Base-by-base conservation (phyloP, 2,113 vertebrate species). In the Piaya cayana region DNA sequence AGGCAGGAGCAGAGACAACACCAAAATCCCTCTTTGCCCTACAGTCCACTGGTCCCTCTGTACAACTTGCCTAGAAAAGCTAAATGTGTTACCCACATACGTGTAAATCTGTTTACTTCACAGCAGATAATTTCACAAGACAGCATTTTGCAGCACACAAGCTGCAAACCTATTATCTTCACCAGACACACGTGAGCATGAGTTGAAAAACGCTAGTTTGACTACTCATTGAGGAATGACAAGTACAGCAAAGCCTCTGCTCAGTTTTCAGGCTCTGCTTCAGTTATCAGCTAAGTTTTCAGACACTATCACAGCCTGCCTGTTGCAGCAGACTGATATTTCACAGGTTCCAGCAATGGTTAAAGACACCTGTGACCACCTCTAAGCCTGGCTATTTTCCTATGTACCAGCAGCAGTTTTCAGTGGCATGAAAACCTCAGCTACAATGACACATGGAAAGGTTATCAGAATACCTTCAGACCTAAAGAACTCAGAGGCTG, bases 101-200 rank as follows among this genome's bases (percentile, higher is more conserved):
- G 34, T 6, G 18, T 7, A 63, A 78, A 37, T 19, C 30, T 14
- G 15, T 16, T 45, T 26, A 70, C 45, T 78, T 89, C 87, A 74
- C 43, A 87, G 47, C 20, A 91, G 45, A 55, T 36, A 2, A 39
- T 47, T 63, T 70, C 60, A 91, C 55, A 77, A 67, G 8, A 32
- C 0, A 7, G 14, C 29, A 70, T 52, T 49, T 45, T 75, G 26
- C 45, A 83, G 36, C 16, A 39, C 29, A 78, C 9, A 34, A 84
- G 21, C 16, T 65, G 15, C 0, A 0, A 90, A 43, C 7, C 47
- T 52, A 39, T 63, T 52, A 39, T 63, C 64, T 34, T 70, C 47
- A 56, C 32, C 32, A 80, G 53, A 34, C 32, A 49, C 0, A 0
- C 0, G 0, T 1, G 3, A 67, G 15, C 47, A 32, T 4, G 5